These are phyloP conservation scores for Brachionus manjavacas DNA, from an alignment of 1,140 invertebrate genomes.

Conservation along the genomic window DNA sequence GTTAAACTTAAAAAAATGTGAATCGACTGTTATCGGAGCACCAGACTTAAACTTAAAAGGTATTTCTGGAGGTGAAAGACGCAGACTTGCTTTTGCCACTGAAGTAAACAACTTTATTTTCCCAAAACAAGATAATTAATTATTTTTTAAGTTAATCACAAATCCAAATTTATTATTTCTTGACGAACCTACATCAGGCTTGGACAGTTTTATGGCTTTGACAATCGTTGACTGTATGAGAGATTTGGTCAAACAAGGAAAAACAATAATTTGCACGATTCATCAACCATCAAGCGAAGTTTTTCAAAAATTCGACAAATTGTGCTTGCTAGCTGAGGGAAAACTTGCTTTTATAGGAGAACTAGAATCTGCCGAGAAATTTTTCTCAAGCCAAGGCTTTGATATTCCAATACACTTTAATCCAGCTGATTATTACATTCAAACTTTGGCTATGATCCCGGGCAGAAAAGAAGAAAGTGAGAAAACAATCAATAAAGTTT, in stretches of 20 bases:
- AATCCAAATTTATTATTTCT: constrained; percentile 91
- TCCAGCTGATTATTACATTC: constrained; percentile 42
- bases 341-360: constrained; percentile 19
- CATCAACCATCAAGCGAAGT: constrained; percentile 92
- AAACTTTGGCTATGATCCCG: constrained; percentile 67
- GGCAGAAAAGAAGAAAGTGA: constrained; percentile 67
- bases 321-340: constrained; percentile 30
- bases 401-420: constrained; percentile 42
- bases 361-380: background rate
- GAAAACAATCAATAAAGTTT: background rate
- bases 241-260: constrained; percentile 68
- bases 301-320: constrained; percentile 77
- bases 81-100: constrained; percentile 86
- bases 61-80: constrained; percentile 90
- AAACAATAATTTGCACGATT: constrained; percentile 87
- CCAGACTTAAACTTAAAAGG: constrained; percentile 68
- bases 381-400: constrained; percentile 49
- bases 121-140: background rate
- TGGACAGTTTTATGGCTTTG: constrained; percentile 81
- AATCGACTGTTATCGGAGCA: background rate
- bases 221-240: constrained; percentile 76
- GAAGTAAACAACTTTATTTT: constrained; percentile 62
- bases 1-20: constrained; percentile 38
- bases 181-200: constrained; percentile 65
- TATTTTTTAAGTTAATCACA: constrained; percentile 64